phyloP scores from a whole-genome alignment of 2,113 vertebrate genomes.

The Oreochromis niloticus region DNA sequence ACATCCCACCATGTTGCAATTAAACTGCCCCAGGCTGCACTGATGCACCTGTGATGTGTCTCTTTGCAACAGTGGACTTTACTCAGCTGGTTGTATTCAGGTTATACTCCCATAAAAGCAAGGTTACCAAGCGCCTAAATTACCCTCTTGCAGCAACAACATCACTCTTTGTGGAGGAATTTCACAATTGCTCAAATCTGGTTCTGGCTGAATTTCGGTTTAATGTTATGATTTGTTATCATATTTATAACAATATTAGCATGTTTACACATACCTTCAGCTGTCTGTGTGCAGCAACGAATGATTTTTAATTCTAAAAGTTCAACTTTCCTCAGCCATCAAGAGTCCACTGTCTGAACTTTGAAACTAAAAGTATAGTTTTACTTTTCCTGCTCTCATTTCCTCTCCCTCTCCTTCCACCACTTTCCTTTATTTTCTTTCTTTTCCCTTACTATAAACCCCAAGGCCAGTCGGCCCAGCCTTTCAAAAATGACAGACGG shows the following conservation, averaged over 20 bases:
- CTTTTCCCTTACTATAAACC: not conserved
- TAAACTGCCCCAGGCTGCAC: not conserved
- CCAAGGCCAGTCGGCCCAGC: not conserved
- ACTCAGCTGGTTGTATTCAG: not conserved
- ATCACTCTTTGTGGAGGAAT: rapidly evolving
- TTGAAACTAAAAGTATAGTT: not conserved
- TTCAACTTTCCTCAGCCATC: not conserved
- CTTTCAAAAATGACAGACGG: not conserved
- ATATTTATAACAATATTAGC: not conserved
- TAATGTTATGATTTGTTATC: rapidly evolving
- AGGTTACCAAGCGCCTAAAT: not conserved
- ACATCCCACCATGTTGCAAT: not conserved
- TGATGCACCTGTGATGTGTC: not conserved
- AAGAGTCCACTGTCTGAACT: not conserved
- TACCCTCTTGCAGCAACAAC: rapidly evolving
- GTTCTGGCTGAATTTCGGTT: not conserved
- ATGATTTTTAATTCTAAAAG: not conserved
- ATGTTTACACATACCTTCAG: not conserved
- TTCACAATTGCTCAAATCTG: not conserved
- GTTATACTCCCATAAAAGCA: not conserved
- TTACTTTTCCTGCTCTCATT: not conserved
- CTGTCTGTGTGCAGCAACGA: not conserved
- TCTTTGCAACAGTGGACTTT: not conserved
- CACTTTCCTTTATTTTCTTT: not conserved
- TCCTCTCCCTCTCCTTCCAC: not conserved